Evolutionary conservation across 2,113 vertebrate genomes (phyloP), one percentile per base, ranked within the genome.

Genomic region (Chaetorhynchus papuensis): DNA sequence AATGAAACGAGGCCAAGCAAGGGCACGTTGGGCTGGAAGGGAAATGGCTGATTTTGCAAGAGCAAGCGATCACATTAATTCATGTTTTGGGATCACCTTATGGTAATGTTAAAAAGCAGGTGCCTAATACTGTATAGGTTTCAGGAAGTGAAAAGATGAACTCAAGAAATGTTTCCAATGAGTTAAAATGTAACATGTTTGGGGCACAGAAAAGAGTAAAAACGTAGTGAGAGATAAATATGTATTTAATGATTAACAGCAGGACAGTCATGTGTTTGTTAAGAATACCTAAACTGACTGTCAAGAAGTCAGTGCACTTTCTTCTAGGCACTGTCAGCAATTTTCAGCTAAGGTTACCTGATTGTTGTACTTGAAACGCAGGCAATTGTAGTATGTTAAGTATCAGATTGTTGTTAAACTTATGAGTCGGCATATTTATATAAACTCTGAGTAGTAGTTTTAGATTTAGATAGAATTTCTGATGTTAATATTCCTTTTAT

Each of bases 191-290:
- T 86, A 86, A 88, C 28, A 0, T 35, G 11, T 33, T 50, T 57
- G 41, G 44, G 53, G 6, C 22, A 41, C 37, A 50, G 66, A 61
- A 50, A 3, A 65, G 31, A 90, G 26, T 59, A 35, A 78, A 90
- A 81, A 78, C 11, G 49, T 27, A 35, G n/a, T 5, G 30, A 80
- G 77, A 87, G 59, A 61, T 47, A 90, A 69, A 76, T 45, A 21
- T 24, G 31, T 68, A 44, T 76, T 78, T 95, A 94, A 96, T 95
- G 78, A 94, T 94, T 96, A 96, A 94, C 93, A 59, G 65, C 18
- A 47, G 66, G 81, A 84, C 16, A 33, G 84, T 52, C 49, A 4
- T 27, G 16, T 50, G 22, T 75, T 54, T 64, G 37, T 28, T 60
- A 61, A 69, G 39, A 78, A 59, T 23, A 27, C 53, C 74, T 68